Percentiles rank a stretch among this genome's conserved stretches.
Conservation (phyloP, 2,113 vertebrate species). For the Gorsachius goisagi region DNA sequence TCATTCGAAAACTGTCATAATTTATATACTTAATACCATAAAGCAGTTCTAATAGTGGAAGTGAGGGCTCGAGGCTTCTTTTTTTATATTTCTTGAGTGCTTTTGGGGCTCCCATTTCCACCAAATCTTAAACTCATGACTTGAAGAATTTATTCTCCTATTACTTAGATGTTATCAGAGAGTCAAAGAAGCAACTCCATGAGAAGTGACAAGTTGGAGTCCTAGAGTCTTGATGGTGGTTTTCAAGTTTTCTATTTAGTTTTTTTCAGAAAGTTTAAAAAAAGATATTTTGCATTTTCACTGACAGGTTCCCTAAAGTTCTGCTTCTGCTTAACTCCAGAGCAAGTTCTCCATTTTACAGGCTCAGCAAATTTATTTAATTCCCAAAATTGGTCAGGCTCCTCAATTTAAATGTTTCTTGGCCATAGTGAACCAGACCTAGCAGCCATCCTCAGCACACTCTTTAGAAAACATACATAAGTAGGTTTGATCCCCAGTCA, state of each 20-base stretch:
- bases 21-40: neutral
- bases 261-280: neutral
- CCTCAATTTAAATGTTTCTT: neutral
- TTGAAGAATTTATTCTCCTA: neutral
- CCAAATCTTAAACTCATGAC: neutral
- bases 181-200: neutral
- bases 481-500: neutral
- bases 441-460: neutral
- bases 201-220: neutral
- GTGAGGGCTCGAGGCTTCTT: neutral
- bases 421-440: neutral
- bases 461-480: neutral
- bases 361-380: neutral
- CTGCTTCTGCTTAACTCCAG: neutral
- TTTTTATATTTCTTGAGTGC: neutral
- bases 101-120: neutral
- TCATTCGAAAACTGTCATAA: neutral
- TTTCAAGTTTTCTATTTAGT: neutral
- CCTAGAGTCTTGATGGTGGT: neutral
- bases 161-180: neutral
- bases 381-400: neutral
- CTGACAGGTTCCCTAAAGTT: neutral
- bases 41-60: slow-evolving; percentile 8
- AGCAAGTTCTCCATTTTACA: neutral
- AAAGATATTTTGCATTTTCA: neutral